Evolutionary conservation across 2,888 invertebrate genomes (phyloP).

Genomic region (Heliconius aoede): DNA sequence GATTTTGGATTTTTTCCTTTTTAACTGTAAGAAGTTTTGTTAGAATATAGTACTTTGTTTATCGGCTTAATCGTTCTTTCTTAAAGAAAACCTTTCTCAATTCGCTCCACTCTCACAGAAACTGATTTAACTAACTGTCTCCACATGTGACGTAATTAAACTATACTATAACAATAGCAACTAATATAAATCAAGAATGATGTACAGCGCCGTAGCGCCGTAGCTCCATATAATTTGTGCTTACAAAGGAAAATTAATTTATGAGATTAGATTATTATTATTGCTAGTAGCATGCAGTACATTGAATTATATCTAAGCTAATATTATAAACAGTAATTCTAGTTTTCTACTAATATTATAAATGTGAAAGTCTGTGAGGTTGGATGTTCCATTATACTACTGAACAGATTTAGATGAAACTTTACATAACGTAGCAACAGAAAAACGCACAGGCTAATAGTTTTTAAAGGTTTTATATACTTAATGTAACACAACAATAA

Average conservation of each 20-base stretch:
- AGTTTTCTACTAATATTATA: too few relatives aligned
- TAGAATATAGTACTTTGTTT: too few relatives aligned
- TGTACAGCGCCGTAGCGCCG: slow-evolving; percentile 29
- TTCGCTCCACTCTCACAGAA: neutral
- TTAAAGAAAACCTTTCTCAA: neutral
- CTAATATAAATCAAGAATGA: slow-evolving; percentile 41
- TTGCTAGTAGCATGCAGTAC: slow-evolving; percentile 23
- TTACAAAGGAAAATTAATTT: slow-evolving; percentile 39
- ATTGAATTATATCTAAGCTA: slow-evolving; percentile 6
- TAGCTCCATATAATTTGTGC: slow-evolving; percentile 39
- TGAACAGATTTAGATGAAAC: too few relatives aligned
- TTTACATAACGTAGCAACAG: too few relatives aligned
- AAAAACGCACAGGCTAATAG: too few relatives aligned
- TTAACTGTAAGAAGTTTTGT: too few relatives aligned
- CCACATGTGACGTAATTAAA: slow-evolving; percentile 20
- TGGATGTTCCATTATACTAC: too few relatives aligned
- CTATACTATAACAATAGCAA: slow-evolving; percentile 32
- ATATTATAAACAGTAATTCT: slow-evolving; percentile 11
- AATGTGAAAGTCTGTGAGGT: too few relatives aligned
- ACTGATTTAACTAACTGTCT: neutral
- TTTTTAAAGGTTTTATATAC: too few relatives aligned
- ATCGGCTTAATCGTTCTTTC: too few relatives aligned
- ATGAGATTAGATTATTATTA: slow-evolving; percentile 30
- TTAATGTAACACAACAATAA: too few relatives aligned
- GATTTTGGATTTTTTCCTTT: too few relatives aligned